These are phyloP conservation scores for Conchocele bisecta DNA, from an alignment of 2,888 invertebrate species.

Conservation along the genomic window DNA sequence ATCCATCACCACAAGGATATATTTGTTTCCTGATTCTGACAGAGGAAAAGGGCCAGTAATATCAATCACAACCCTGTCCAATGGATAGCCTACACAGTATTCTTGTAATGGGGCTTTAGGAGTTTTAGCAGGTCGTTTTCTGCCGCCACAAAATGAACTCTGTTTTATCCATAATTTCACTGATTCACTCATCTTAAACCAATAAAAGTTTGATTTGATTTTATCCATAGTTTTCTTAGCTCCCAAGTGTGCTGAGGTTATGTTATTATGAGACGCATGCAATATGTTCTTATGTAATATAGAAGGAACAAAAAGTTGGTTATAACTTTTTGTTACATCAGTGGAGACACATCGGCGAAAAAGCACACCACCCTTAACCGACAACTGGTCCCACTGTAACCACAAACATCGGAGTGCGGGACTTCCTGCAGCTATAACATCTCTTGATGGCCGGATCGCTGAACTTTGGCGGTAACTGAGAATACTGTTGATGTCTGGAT, in stretches of 20 bases:
- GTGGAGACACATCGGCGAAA: background rate
- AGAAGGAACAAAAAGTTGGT: background rate
- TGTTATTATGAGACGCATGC: background rate
- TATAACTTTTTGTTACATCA: background rate
- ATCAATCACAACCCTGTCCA: constrained; percentile 53
- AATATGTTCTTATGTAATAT: background rate
- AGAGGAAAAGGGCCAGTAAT: constrained; percentile 46
- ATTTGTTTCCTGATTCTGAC: constrained; percentile 38
- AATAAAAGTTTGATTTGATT: constrained; percentile 10
- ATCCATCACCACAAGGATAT: constrained; percentile 21
- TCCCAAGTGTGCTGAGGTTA: constrained; percentile 10
- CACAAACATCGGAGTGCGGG: constrained; percentile 12
- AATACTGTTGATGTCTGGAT: background rate
- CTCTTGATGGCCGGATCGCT: constrained; percentile 4
- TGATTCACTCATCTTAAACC: constrained; percentile 16
- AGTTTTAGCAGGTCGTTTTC: constrained; percentile 19
- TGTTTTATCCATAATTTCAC: constrained; percentile 4
- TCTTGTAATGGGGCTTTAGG: constrained; percentile 3
- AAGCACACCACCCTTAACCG: constrained; percentile 12
- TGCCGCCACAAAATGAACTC: constrained; percentile 14
- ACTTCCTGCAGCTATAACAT: constrained; percentile 1
- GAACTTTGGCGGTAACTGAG: background rate
- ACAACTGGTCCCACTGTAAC: constrained; percentile 17
- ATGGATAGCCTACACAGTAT: constrained; percentile 38
- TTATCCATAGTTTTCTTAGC: constrained; percentile 13